Base-by-base conservation (phyloP, 2,888 invertebrate species). In the Cistogaster globosa region DNA sequence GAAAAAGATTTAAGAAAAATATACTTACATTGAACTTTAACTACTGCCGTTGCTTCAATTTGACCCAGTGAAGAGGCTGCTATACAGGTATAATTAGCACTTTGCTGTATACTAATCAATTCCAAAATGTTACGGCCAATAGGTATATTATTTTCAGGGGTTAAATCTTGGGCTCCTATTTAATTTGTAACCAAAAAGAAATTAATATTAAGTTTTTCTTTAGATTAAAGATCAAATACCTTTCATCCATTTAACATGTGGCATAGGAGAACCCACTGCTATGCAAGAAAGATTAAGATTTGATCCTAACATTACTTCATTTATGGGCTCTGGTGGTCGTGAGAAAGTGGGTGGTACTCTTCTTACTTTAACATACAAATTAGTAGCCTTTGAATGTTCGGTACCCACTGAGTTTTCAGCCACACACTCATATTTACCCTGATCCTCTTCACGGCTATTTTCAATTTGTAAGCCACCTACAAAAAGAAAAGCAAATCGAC, bases 261-360 rank as follows among this genome's bases (percentile, higher is more conserved):
- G 99, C 98, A 99, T 98, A 8, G 99, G 99, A 0, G 99, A 98
- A 22, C 99, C 99, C 42, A 98, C 97, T 12, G 99, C 99, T 76
- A 98, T 98, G 92, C 99, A 99, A 79, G 98, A 98, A 87, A 99
- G 94, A 92, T 98, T 99, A 88, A 99, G 94, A 91, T 96, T 96
- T 0, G 97, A 96, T 16, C 98, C 98, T 68, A 98, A 94, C 95
- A 97, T 97, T 72, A 99, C 98, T 91, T 98, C 98, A 87, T 96
- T 96, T 69, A 96, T 93, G 14, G 95, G 94, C 57, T 97, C 96
- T 83, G 99, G 98, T 22, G 97, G 97, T 87, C 97, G 97, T 16
- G 98, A 97, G 93, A 99, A 99, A 90, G 97, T 97, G 0, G 99
- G 99, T 7, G 98, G 96, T 8, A 99, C 98, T 87, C 98, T 95